These are phyloP conservation scores for Hyposmocoma kahamanoa DNA, from an alignment of 1,140 invertebrate species.

Conservation along the genomic window DNA sequence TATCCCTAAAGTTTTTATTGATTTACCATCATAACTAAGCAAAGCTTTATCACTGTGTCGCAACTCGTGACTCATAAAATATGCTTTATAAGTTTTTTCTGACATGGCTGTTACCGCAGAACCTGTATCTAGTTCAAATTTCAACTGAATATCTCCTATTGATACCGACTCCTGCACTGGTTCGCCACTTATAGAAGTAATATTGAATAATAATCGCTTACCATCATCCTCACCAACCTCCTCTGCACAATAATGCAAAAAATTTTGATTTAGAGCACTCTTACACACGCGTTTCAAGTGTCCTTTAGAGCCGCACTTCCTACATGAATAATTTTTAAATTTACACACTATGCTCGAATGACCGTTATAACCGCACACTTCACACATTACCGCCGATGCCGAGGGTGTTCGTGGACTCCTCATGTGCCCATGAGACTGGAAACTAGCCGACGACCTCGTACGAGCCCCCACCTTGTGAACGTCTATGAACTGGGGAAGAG, in stretches of 20 bases:
- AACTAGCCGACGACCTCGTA: too few species aligned
- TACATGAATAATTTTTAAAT: slow-evolving; percentile 6
- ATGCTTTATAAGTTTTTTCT: not conserved
- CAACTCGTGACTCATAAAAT: too few species aligned
- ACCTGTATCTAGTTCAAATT: not conserved
- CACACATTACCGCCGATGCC: slow-evolving; percentile 1
- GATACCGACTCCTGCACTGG: slow-evolving; percentile 1
- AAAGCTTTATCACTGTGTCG: too few species aligned
- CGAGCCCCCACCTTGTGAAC: not conserved
- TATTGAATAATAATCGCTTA: not conserved
- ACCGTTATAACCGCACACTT: slow-evolving; percentile 5
- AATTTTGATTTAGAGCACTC: not conserved
- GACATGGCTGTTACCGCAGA: not conserved
- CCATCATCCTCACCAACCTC: slow-evolving; percentile 5
- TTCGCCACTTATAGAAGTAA: not conserved
- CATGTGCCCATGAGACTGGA: too few species aligned
- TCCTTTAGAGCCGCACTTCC: not conserved
- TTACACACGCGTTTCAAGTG: slow-evolving; percentile 4
- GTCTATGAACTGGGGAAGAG: too few species aligned
- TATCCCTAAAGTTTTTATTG: not conserved
- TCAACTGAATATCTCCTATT: not conserved
- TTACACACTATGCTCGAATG: not conserved
- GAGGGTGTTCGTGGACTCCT: too few species aligned
- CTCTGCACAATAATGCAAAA: not conserved
- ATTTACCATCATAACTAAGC: not conserved